Base-by-base conservation (phyloP, 2,888 invertebrate species). In the Chouioia cunea region DNA sequence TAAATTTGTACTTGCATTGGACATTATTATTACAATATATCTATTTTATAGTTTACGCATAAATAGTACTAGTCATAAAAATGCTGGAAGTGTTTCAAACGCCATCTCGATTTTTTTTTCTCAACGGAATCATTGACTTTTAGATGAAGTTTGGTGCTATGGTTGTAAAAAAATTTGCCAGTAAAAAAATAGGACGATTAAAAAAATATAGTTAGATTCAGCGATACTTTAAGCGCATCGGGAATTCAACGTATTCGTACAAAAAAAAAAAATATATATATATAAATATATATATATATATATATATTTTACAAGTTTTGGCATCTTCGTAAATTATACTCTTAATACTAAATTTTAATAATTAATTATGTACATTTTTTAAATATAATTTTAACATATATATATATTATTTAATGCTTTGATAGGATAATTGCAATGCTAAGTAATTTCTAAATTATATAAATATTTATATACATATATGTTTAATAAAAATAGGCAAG, bases 61-160 rank as follows among this genome's bases (percentile, higher is more conserved):
- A 12, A 36, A n/a, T n/a, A n/a, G n/a, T n/a, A n/a, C n/a, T 23
- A 47, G 44, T 16, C 59, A 58, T 47, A 63, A 67, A 43, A 70
- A 59, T 70, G 47, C 64, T 64, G 64, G 59, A 70, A 70, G 54
- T 53, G 50, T 53, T 59, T 70, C 54, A 70, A 70, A 70, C 53
- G 36, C 36, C 12, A 36, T 6, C 2, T 36, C n/a, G n/a, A n/a
- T n/a, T n/a, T 36, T 1, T 8, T 36, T 36, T 10, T 3, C 10
- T 36, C 36, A 36, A 10, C 12, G 6, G 36, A 36, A 36, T 36
- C 36, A 10, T 36, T 6, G 6, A 27, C 27, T 27, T n/a, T 27
- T 27, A 27, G 27, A 27, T 27, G 3, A 27, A 4, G 27, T 2
- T 27, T 27, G 2, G 27, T 4, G 2, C 27, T 27, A 27, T 27